These are phyloP conservation scores for Agriopis leucophaearia DNA, from an alignment of 2,888 invertebrate species.

Conservation along the genomic window DNA sequence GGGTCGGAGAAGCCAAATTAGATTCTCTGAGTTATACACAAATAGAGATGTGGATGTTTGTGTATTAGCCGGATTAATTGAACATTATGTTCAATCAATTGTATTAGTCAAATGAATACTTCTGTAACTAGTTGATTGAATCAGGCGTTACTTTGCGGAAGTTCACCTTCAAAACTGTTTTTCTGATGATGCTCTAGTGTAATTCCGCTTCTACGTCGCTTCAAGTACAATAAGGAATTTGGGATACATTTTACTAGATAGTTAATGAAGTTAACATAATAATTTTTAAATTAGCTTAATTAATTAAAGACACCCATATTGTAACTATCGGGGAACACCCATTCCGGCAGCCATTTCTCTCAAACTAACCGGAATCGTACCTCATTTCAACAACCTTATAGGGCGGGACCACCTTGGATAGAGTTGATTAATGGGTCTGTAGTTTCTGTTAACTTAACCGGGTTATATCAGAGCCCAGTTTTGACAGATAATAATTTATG, in stretches of 20 bases:
- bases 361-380: neutral
- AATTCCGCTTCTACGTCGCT: too few species aligned
- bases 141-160: too few species aligned
- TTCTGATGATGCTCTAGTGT: too few species aligned
- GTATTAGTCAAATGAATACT: neutral
- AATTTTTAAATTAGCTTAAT: too few species aligned
- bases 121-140: too few species aligned
- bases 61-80: conserved; percentile 1
- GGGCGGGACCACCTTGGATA: conserved; percentile 65
- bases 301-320: too few species aligned
- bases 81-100: neutral
- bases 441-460: conserved; percentile 55
- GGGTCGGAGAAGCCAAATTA: conserved; percentile 67
- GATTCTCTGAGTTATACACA: conserved; percentile 70
- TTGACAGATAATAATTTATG: conserved; percentile 57
- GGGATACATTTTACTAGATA: too few species aligned
- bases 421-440: conserved; percentile 68
- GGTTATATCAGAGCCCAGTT: conserved; percentile 30
- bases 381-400: conserved; percentile 61
- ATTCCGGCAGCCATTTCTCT: too few species aligned
- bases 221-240: too few species aligned
- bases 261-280: too few species aligned
- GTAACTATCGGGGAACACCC: too few species aligned
- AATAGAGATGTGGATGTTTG: conserved; percentile 3
- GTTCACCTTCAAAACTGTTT: too few species aligned